phyloP scores from a whole-genome alignment of 1,140 invertebrate genomes.

The Thaumetopoea pityocampa region DNA sequence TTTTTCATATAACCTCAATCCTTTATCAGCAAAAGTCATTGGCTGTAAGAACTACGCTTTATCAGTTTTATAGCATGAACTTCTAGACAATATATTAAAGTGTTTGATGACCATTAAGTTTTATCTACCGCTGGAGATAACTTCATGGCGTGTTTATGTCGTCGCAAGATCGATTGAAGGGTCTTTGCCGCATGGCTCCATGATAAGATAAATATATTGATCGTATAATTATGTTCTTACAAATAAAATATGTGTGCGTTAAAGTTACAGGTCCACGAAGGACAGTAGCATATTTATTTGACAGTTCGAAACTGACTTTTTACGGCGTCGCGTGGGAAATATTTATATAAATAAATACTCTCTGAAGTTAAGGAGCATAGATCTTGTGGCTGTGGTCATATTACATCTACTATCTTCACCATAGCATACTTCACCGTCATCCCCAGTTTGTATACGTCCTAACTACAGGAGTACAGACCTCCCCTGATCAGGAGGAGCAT shows the following conservation, averaged over 20 bases:
- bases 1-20: background rate
- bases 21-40: conserved; percentile 12
- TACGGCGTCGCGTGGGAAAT: too few species aligned
- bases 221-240: conserved; percentile 18
- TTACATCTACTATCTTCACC: too few species aligned
- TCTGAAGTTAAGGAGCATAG: too few species aligned
- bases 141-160: conserved; percentile 19
- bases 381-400: too few species aligned
- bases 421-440: too few species aligned
- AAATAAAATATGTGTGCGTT: conserved; percentile 7
- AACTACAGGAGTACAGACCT: too few species aligned
- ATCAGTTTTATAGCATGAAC: conserved; percentile 15
- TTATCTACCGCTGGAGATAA: conserved; percentile 20
- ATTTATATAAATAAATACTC: too few species aligned
- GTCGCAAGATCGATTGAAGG: conserved; percentile 15
- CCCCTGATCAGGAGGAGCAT: too few species aligned
- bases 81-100: conserved; percentile 20
- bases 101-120: conserved; percentile 19
- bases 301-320: background rate
- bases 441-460: too few species aligned
- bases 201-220: conserved; percentile 21
- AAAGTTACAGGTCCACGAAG: conserved; percentile 5
- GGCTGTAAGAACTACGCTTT: background rate
- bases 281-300: too few species aligned
- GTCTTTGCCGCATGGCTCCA: conserved; percentile 13